phyloP scores from a whole-genome alignment of 2,888 invertebrate genomes.

The Oxyteleia sp. region DNA sequence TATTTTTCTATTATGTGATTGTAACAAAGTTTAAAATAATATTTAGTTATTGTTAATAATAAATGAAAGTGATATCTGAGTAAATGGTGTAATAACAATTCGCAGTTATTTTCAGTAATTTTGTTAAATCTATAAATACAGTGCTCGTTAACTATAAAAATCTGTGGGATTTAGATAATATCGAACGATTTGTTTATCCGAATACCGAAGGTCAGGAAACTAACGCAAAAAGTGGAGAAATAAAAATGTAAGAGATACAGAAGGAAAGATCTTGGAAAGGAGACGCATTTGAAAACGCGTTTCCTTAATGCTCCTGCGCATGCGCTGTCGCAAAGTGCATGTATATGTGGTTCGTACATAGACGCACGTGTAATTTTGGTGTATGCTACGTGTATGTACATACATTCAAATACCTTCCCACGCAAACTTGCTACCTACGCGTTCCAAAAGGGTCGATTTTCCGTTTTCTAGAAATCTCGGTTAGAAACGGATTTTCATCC shows the following conservation, averaged over 20 bases:
- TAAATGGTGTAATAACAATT: no score
- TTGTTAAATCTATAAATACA: no score
- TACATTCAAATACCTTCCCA: slow-evolving; percentile 46
- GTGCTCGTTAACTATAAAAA: background rate
- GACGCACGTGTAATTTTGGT: slow-evolving; percentile 23
- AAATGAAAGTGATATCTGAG: no score
- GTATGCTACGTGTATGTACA: slow-evolving; percentile 17
- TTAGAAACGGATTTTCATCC: slow-evolving; percentile 33
- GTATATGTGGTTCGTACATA: slow-evolving; percentile 23
- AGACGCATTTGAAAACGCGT: slow-evolving; percentile 56
- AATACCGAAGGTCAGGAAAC: slow-evolving; percentile 54
- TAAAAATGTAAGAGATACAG: slow-evolving; percentile 45
- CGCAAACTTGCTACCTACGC: slow-evolving; percentile 50
- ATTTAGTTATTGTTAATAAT: no score
- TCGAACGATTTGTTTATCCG: slow-evolving; percentile 46
- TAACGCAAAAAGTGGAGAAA: slow-evolving; percentile 32
- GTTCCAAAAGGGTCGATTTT: slow-evolving; percentile 60
- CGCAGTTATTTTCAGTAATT: no score
- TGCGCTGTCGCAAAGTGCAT: slow-evolving; percentile 26
- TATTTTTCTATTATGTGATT: background rate
- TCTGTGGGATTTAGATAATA: slow-evolving; percentile 12
- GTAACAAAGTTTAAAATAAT: no score
- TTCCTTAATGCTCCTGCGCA: slow-evolving; percentile 49
- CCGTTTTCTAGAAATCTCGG: slow-evolving; percentile 57
- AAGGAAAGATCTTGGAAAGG: slow-evolving; percentile 42